Evolutionary conservation across 1,140 invertebrate genomes (phyloP).

Genomic region (Thrips palmi): DNA sequence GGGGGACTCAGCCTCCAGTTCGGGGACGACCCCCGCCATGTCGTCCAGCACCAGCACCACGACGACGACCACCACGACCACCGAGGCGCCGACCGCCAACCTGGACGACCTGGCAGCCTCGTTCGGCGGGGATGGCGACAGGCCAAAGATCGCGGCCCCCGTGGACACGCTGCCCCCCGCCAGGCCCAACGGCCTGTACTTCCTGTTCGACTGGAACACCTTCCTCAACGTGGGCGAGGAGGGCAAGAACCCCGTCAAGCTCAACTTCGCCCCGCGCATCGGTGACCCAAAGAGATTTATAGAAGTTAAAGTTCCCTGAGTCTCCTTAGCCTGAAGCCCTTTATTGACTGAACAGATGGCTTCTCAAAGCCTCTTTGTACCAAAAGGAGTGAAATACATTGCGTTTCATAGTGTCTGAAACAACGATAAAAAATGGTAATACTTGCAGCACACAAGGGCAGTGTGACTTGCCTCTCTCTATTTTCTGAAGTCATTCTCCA

Average conservation of each 20-base stretch:
- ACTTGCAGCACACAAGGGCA: too few relatives aligned
- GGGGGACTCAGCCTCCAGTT: too few relatives aligned
- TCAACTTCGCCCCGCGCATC: constrained; percentile 57
- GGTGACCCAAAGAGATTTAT: constrained; percentile 58
- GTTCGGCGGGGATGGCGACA: constrained; percentile 39
- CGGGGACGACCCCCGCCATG: background rate
- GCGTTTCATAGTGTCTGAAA: too few relatives aligned
- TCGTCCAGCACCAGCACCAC: constrained; percentile 7
- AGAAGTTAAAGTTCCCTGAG: constrained; percentile 44
- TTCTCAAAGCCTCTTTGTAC: too few relatives aligned
- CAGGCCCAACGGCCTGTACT: constrained; percentile 59
- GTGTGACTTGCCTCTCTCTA: too few relatives aligned
- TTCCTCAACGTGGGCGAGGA: constrained; percentile 62
- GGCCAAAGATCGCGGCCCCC: constrained; percentile 27
- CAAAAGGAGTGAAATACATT: too few relatives aligned
- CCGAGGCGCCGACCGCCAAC: constrained; percentile 21
- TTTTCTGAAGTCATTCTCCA: too few relatives aligned
- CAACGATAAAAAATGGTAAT: too few relatives aligned
- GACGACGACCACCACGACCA: constrained; percentile 22
- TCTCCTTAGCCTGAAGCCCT: too few relatives aligned
- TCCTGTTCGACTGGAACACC: constrained; percentile 65
- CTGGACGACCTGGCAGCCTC: constrained; percentile 52
- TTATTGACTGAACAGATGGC: too few relatives aligned
- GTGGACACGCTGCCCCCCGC: constrained; percentile 36
- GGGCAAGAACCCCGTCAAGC: constrained; percentile 40